Base-by-base conservation (phyloP, 2,113 vertebrate genomes). In the Hippoglossus stenolepis region DNA sequence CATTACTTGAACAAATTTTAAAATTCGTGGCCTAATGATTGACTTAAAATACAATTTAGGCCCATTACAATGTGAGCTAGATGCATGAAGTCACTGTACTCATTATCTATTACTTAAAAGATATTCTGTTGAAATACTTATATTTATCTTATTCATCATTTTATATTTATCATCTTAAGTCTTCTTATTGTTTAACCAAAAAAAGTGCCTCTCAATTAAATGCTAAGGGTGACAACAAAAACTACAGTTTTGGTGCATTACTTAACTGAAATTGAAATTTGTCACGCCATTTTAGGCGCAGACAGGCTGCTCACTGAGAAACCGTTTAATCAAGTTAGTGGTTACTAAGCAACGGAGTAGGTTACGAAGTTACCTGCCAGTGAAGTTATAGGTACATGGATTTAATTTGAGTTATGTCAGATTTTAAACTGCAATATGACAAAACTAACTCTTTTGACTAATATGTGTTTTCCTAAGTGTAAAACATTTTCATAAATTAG, bases 171-270 rank as follows among this genome's bases (percentile, higher is more conserved):
- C 7, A 54, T 54, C 15, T 20, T 17, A 51, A 51, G 49, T 51
- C 51, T 57, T 57, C 54, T 14, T 23, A 13, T n/a, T 57, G 51
- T 54, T 20, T 51, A 51, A 51, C 47, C 14, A 2, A 15, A 24
- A 58, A 26, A 14, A 20, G 18, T 23, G 20, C 4, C 15, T 51
- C 47, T 56, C 9, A 11, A 17, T 66, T 18, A 1, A 28, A 14
- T n/a, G 21, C 13, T n/a, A n/a, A 43, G 18, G 5, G 35, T 21
- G 47, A 45, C 21, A 60, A 68, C 21, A 54, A 68, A 74, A 73
- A 28, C 35, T 56, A 26, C 11, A 18, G 14, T 83, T 83, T 54
- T 68, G 59, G 51, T n/a, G 24, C 10, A 76, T 63, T 67, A 40
- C 13, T 56, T 18, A 20, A 23, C 8, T 66, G n/a, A 59, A 59